Base-by-base conservation (phyloP, 2,797 vertebrate species). In the Decapterus maruadsi region DNA sequence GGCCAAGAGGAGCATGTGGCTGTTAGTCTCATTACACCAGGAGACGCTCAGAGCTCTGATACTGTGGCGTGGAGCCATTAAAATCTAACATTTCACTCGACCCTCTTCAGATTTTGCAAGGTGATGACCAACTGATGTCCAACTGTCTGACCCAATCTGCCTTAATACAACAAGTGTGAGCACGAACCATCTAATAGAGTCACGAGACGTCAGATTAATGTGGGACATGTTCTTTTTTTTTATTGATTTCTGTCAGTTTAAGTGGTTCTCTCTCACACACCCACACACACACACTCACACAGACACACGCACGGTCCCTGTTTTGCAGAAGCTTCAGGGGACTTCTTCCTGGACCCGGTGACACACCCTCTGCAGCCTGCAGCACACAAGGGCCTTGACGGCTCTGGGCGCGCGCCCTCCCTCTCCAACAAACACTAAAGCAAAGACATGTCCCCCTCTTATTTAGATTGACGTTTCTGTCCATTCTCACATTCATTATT, bases 401-500 rank as follows among this genome's bases (percentile, higher is more conserved):
- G 46, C 56, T 63, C 62, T 65, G 51, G 4, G 16, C 14, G 1
- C 6, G 34, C 34, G 13, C 29, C 40, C 17, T 38, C 72, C 67
- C 51, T 56, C 26, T 29, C 59, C 50, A 73, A 78, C 40, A 82
- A 73, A 80, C 17, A 78, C 55, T 31, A 71, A 26, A 19, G 6
- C 58, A 57, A 55, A 56, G 55, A 63, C 70, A 74, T 62, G 55
- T 72, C 48, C 29, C 42, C 42, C 74, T 71, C 65, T 88, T 86
- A 72, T 66, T 8, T 54, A 60, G 45, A 20, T 29, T 68, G 64
- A 78, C 77, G 73, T 84, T 64, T 83, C 58, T 77, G 72, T 80
- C 69, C 60, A 78, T 85, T 85, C 70, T 76, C 84, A 70, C 77
- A 87, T 91, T 22, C 76, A 92, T 91, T 88, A 93, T 93, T 92